phyloP scores from a whole-genome alignment of 2,797 vertebrate species.

The Takifugu rubripes region DNA sequence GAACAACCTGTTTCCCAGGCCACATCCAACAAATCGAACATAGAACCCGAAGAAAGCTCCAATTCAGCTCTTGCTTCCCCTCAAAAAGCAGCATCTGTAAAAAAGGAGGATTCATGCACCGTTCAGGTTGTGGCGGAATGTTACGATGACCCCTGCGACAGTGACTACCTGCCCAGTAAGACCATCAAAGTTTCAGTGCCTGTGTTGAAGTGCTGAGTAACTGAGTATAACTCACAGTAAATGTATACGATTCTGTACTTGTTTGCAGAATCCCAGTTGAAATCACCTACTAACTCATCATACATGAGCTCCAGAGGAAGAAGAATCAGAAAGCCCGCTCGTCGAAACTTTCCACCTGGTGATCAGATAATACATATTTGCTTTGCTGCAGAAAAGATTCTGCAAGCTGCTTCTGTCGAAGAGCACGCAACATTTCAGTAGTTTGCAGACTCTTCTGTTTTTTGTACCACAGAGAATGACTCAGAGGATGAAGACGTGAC shows the following conservation, averaged over 20 bases:
- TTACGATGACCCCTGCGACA: slow-evolving; percentile 73
- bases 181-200: slow-evolving; percentile 2
- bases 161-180: slow-evolving; percentile 76
- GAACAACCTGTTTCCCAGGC: slow-evolving; percentile 26
- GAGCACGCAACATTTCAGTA: too few relatives aligned
- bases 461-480: slow-evolving; percentile 57
- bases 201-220: neutral
- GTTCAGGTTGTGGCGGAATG: slow-evolving; percentile 44
- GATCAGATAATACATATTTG: slow-evolving; percentile 16
- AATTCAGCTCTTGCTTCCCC: slow-evolving; percentile 28
- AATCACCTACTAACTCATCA: slow-evolving; percentile 51
- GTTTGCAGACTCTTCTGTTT: neutral
- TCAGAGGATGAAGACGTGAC: slow-evolving; percentile 52
- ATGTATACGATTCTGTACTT: neutral
- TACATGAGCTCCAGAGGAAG: slow-evolving; percentile 73
- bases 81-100: slow-evolving; percentile 42
- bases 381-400: neutral
- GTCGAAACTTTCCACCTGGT: slow-evolving; percentile 64
- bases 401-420: too few relatives aligned
- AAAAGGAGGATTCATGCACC: slow-evolving; percentile 45
- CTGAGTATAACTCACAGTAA: too few relatives aligned
- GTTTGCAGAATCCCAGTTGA: slow-evolving; percentile 63
- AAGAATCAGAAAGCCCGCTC: slow-evolving; percentile 68
- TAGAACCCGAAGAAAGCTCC: slow-evolving; percentile 21
- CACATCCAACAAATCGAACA: neutral